Evolutionary conservation across 2,888 invertebrate species (phyloP).

Genomic region (Autographa gamma): DNA sequence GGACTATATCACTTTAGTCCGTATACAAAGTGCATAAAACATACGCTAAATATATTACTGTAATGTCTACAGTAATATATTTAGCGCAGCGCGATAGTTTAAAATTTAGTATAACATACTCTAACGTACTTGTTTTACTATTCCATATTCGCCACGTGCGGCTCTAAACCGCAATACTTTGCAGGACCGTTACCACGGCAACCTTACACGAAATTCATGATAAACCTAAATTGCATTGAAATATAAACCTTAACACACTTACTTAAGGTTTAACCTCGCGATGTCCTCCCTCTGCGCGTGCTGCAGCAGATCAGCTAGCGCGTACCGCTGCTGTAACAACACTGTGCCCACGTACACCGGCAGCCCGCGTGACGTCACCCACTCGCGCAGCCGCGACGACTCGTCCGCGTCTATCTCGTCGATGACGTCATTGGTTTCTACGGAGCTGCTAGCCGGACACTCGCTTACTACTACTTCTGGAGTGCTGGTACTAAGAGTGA

Average conservation of each 20-base stretch:
- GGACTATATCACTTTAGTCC: no score
- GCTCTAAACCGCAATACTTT: no score
- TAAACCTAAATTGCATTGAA: no score
- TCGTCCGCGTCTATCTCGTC: constrained; percentile 60
- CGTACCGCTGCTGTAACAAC: constrained; percentile 93
- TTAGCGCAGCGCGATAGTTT: no score
- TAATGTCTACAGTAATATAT: no score
- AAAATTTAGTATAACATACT: no score
- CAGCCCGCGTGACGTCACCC: constrained; percentile 92
- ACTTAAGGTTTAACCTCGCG: constrained; percentile 93
- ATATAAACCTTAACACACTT: constrained; percentile 27
- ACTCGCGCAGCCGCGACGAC: constrained; percentile 88
- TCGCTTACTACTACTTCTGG: constrained; percentile 53
- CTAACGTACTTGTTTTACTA: no score
- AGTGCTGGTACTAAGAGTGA: constrained; percentile 46
- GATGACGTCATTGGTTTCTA: background rate
- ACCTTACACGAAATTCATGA: no score
- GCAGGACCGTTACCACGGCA: no score
- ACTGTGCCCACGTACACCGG: constrained; percentile 91
- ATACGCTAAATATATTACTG: no score
- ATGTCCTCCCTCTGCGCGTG: constrained; percentile 95
- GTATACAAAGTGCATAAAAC: no score
- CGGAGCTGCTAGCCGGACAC: background rate
- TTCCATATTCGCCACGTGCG: no score
- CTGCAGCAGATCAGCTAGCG: constrained; percentile 93